Conservation (phyloP, 1,140 invertebrate genomes). For the Caenorhabditis tropicalis region DNA sequence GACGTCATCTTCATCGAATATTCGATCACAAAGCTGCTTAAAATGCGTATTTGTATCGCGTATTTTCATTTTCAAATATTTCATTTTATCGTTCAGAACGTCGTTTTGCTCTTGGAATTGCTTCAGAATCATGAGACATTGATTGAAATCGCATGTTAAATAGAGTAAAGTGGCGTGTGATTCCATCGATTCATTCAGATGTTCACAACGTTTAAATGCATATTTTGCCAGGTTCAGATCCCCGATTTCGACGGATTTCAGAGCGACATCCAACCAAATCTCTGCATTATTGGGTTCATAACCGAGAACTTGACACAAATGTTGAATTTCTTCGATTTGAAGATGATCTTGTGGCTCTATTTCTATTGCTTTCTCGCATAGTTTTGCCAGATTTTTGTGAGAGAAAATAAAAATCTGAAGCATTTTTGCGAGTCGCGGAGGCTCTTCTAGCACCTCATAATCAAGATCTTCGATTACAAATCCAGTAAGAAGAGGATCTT, state of each 20-base stretch:
- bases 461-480: neutral
- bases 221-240: conserved; percentile 42
- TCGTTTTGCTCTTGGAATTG: conserved; percentile 29
- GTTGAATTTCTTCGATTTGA: conserved; percentile 1
- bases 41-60: neutral
- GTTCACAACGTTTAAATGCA: conserved; percentile 31
- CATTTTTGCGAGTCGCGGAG: conserved; percentile 42
- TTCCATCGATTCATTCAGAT: conserved; percentile 1
- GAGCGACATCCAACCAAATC: conserved; percentile 29
- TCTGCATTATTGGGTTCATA: conserved; percentile 16
- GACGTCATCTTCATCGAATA: conserved; percentile 12
- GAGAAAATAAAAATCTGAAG: neutral
- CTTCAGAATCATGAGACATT: neutral
- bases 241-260: neutral
- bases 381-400: conserved; percentile 38
- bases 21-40: neutral
- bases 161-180: conserved; percentile 22
- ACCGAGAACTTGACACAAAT: neutral
- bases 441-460: neutral
- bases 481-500: neutral
- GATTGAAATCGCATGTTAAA: conserved; percentile 25
- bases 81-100: conserved; percentile 11
- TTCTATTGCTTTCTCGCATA: neutral
- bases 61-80: conserved; percentile 26
- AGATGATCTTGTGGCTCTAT: neutral